Evolutionary conservation across 64 coral and sea anemone genomes (phyloP), one percentile per base, ranked within the genome.

Genomic region (Platygyra sinensis): DNA sequence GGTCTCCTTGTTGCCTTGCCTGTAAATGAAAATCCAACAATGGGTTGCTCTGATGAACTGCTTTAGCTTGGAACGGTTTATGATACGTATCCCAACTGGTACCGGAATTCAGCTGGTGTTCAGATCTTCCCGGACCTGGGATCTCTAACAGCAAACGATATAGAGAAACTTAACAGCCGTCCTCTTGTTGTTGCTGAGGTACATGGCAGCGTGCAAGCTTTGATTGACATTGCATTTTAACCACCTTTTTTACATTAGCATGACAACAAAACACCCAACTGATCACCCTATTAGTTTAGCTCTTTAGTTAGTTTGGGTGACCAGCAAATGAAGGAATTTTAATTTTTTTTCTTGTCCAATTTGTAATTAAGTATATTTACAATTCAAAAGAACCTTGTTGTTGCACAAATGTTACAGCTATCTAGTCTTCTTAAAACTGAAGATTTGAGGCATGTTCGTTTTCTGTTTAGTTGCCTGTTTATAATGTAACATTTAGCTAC

Each of bases 161-260:
- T 93, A 25, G 13, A 46, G 7, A 87, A 10, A 3, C 7, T 93
- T 4, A 72, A 0, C 19, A 60, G 51, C 20, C 62, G 33, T 16
- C 49, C 91, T 4, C 17, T 93, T 8, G 28, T 87, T 78, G 74
- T 93, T 30, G 84, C 76, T 30, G 75, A 93, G 77, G 91, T 93
- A 77, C 52, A 4, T 69, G 24, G 22, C 1, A n/a, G 16, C 30
- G 42, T 46, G 42, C 7, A 46, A 46, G 42, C 42, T 46, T 46
- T 46, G 42, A 46, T 46, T 46, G 42, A 36, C 42, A 46, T 46
- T 36, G 3, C 33, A 1, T 46, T 46, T 46, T 46, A 31, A 74
- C 25, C 29, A 13, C 24, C 38, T 29, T 74, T 25, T 6, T 31
- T 30, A 19, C 17, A 62, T 65, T 18, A 22, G 6, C 7, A 7